phyloP scores from a whole-genome alignment of 2,797 vertebrate species.

The Pseudochirops corinnae region DNA sequence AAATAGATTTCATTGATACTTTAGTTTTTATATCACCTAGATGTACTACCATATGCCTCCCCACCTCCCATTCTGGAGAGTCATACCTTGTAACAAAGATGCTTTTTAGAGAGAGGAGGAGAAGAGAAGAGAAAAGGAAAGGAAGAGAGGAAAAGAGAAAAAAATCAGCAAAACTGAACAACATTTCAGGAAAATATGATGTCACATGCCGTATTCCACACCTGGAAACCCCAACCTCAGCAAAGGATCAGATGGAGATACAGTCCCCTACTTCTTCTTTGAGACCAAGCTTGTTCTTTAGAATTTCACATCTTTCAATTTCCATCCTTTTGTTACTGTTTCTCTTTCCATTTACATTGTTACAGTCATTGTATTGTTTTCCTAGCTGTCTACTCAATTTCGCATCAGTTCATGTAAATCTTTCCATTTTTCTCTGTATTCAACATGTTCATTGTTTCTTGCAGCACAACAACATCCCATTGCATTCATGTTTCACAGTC shows the following conservation, averaged over 20 bases:
- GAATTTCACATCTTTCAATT: neutral
- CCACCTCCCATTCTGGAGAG: neutral
- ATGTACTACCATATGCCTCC: neutral
- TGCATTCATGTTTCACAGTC: neutral
- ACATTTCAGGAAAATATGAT: neutral
- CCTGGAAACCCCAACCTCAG: neutral
- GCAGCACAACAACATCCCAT: neutral
- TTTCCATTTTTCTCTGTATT: neutral
- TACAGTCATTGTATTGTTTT: neutral
- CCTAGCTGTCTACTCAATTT: neutral
- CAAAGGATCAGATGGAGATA: neutral
- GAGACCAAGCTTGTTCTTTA: neutral
- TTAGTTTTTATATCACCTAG: neutral
- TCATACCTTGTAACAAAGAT: neutral
- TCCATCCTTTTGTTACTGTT: neutral
- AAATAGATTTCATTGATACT: neutral
- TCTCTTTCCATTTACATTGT: neutral
- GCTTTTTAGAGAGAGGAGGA: neutral
- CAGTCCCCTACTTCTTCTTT: neutral
- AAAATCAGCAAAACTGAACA: neutral
- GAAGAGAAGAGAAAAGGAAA: too few relatives aligned
- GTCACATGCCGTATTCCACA: neutral
- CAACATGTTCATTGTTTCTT: neutral
- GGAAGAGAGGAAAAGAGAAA: neutral
- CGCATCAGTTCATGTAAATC: neutral